Evolutionary conservation across 2,888 invertebrate species (phyloP), one percentile per base, ranked within the genome.

Genomic region (Bimastos eiseni): DNA sequence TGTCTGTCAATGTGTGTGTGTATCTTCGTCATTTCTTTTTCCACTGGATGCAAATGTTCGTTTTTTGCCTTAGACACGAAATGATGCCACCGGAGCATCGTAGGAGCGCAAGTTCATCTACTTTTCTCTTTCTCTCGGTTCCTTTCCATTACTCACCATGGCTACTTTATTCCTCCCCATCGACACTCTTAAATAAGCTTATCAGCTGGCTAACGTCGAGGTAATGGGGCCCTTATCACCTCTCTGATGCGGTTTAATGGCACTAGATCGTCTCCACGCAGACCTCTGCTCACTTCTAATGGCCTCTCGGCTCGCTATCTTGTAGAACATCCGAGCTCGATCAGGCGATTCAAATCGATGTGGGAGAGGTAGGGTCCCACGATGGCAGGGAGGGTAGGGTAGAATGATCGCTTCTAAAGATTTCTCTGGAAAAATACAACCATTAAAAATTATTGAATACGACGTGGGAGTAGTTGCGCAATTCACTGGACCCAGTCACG

Each of bases 171-270:
- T n/a, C 70, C 11, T 5, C n/a, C 6, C n/a, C 70, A 70, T n/a
- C 70, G 8, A n/a, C 70, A n/a, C 70, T 70, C 70, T n/a, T 70
- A 70, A 70, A 70, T n/a, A 70, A 70, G 70, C 70, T 70, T 70
- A 70, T 70, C 70, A n/a, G 70, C 70, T 70, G 70, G 70, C 70
- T 13, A 70, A 70, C 70, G 70, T 70, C 70, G 70, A 8, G 70
- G 30, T 70, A 70, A 70, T 70, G 70, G 70, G 70, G 11, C 70
- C 70, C 70, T n/a, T n/a, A 70, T 70, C 70, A 70, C n/a, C 70
- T n/a, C n/a, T n/a, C 70, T 70, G 70, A 70, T 70, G 70, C 70
- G 70, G 70, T 70, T 70, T 70, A 70, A 70, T n/a, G 70, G 70
- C 70, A 70, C 70, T 70, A 70, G 30, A 70, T 70, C 70, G 70